Evolutionary conservation across 2,113 vertebrate genomes (phyloP), one percentile per base, ranked within the genome.

Genomic region (Nerophis lumbriciformis): DNA sequence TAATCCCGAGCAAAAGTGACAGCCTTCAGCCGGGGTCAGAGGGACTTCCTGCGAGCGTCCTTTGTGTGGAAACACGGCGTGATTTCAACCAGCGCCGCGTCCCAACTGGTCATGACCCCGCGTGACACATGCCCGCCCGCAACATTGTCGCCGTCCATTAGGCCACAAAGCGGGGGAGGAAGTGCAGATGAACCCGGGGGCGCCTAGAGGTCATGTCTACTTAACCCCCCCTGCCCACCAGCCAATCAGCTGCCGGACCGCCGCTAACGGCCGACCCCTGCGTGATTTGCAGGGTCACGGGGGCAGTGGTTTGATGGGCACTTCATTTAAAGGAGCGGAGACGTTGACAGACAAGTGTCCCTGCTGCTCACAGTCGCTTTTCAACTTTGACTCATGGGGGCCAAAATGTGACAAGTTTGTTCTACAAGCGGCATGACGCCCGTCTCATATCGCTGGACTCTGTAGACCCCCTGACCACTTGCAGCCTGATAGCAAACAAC

Each of bases 121-220:
- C 1, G 64, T 83, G 83, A 87, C 87, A 87, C 79, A 78, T 77
- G 73, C 71, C 72, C 77, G 63, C 76, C 39, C 42, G 73, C 68
- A 59, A 78, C 84, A 74, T 71, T 87, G 85, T 85, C 79, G 69
- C 73, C 61, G 70, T 67, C 71, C 66, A 82, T 78, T 49, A 71
- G 65, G 70, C 73, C 78, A 89, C 88, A 90, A 88, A 83, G 81
- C 36, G 0, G 49, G 61, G 68, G 77, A 87, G 89, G 90, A 90
- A 90, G 85, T 82, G 80, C 71, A 59, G 84, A 86, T 85, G 87
- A 89, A 85, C 87, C 85, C 79, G 59, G 8, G 88, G 86, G 73
- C 85, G 66, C 2, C 0, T 51, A 56, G 71, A 59, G 89, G 89
- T 90, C 89, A 71, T 86, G 87, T 90, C 89, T 88, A 87, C 90